Evolutionary conservation across 2,113 vertebrate genomes (phyloP), one percentile per base, ranked within the genome.

Genomic region (Tretioscincus oriximinensis): DNA sequence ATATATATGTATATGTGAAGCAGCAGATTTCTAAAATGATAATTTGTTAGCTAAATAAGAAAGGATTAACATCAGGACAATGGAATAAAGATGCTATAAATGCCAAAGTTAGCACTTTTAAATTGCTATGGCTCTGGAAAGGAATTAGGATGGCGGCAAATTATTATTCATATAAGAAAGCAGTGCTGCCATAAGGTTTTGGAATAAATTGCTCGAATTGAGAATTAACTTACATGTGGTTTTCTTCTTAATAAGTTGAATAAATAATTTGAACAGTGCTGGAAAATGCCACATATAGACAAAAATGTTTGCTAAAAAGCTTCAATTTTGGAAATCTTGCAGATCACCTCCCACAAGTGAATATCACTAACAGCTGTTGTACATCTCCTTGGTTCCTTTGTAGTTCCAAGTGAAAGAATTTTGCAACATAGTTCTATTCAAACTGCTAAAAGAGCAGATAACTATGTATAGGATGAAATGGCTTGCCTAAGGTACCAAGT

Each of bases 341-440:
- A 88, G 18, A 86, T 78, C 72, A 90, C 69, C 91, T 92, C 84
- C 77, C 86, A 83, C 87, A 41, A 88, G 86, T 85, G 88, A 89
- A 84, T 88, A 85, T 10, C 88, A 90, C 78, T 88, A 93, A 94
- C 92, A 95, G 93, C 93, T 94, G 93, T 60, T 93, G 70, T 70
- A 91, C 85, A 93, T 90, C 26, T 89, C 73, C 71, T 92, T 94
- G 92, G 91, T 91, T 90, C 63, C 88, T 80, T 24, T 58, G 87
- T n/a, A 91, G 85, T 84, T 90, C 81, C 60, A 81, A 18, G 35
- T 31, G 74, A 90, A 93, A 91, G 70, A 83, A 73, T 75, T 89
- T 88, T 75, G 31, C 8, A n/a, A 68, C 64, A 73, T 51, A 51
- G 49, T 51, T 8, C 35, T 81, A 73, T 88, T 78, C 84, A 84